Evolutionary conservation across 1,140 invertebrate genomes (phyloP).

Genomic region (Danaus melanippus): DNA sequence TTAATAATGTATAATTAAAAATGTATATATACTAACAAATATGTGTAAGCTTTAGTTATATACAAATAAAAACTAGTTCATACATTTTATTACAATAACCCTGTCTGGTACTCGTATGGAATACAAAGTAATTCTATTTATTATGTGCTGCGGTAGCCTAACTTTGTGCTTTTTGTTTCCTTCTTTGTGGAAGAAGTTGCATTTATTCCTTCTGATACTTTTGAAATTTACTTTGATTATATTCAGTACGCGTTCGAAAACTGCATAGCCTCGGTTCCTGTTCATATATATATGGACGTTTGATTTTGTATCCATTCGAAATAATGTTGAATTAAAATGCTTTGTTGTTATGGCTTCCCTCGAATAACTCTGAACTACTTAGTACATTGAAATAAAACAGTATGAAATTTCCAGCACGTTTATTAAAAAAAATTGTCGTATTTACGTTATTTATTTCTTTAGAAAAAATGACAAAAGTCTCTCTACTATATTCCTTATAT

Average conservation of each 20-base stretch:
- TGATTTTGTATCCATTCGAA: not conserved
- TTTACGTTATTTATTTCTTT: too few relatives aligned
- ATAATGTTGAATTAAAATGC: too few relatives aligned
- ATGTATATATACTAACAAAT: too few relatives aligned
- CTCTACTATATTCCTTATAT: too few relatives aligned
- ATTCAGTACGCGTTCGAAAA: constrained; percentile 11
- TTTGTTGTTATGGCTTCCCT: too few relatives aligned
- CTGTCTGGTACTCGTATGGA: constrained; percentile 7
- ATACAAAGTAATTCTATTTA: constrained; percentile 13
- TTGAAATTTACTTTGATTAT: constrained; percentile 14
- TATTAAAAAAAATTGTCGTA: too few relatives aligned
- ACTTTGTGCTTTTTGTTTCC: constrained; percentile 12
- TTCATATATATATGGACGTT: constrained; percentile 12
- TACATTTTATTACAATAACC: constrained; percentile 6
- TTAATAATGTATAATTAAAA: too few relatives aligned
- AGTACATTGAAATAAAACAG: too few relatives aligned
- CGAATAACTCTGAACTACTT: too few relatives aligned
- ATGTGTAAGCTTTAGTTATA: too few relatives aligned
- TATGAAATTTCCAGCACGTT: too few relatives aligned
- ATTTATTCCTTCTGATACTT: constrained; percentile 14
- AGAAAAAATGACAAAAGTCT: too few relatives aligned
- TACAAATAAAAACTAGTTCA: not conserved
- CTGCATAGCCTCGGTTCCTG: constrained; percentile 8
- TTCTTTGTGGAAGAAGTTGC: constrained; percentile 12
- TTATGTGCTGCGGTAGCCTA: constrained; percentile 5